These are phyloP conservation scores for Adelognathus sp. DNA, from an alignment of 2,888 invertebrate genomes.

Conservation along the genomic window DNA sequence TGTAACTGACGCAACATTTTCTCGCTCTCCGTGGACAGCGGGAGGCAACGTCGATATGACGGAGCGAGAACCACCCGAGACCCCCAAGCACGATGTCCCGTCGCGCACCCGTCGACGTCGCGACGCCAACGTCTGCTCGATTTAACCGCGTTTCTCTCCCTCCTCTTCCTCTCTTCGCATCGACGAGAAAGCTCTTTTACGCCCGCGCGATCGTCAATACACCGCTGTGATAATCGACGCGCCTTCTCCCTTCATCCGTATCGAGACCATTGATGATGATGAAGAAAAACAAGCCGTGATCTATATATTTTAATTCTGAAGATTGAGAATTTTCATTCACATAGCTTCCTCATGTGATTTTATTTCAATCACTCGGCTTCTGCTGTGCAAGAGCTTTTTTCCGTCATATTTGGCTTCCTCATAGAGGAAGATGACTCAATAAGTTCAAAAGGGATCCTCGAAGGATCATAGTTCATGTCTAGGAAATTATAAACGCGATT, in stretches of 20 bases:
- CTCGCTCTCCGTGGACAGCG: constrained; percentile 2
- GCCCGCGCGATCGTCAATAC: constrained; percentile 1
- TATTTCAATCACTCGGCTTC: no score
- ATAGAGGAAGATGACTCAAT: no score
- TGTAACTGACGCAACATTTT: neutral
- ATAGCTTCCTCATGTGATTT: no score
- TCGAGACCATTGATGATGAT: neutral
- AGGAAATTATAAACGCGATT: no score
- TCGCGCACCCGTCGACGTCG: constrained; percentile 63
- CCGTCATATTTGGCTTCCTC: no score
- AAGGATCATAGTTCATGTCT: no score
- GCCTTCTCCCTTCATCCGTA: neutral
- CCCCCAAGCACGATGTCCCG: constrained; percentile 27
- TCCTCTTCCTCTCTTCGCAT: neutral
- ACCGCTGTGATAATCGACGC: neutral
- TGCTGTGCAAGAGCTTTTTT: no score
- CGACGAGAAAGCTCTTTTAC: neutral
- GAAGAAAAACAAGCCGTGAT: neutral
- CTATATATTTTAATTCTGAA: no score
- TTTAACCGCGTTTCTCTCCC: constrained; percentile 61
- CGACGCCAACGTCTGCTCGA: constrained; percentile 77
- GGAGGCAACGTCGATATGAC: constrained; percentile 47
- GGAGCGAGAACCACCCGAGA: constrained; percentile 37
- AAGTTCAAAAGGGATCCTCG: no score
- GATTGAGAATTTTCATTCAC: no score